phyloP scores from a whole-genome alignment of 1,140 invertebrate species.

The Listronotus oregonensis region DNA sequence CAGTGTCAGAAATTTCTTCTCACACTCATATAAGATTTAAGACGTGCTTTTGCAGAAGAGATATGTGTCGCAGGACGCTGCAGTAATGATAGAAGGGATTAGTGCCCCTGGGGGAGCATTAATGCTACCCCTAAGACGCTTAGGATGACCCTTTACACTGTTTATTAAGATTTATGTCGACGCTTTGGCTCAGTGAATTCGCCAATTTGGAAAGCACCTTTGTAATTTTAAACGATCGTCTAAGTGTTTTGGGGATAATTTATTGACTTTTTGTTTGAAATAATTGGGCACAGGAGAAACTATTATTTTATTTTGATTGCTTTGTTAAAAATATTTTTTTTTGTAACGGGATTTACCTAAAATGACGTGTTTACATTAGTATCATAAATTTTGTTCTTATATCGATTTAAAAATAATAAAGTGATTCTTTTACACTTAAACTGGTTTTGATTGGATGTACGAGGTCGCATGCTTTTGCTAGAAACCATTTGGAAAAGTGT shows the following conservation, averaged over 20 bases:
- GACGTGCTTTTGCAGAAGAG: conserved; percentile 12
- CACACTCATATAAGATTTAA: conserved; percentile 28
- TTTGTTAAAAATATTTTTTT: no score
- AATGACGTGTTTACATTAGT: no score
- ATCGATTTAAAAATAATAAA: no score
- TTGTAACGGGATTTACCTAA: no score
- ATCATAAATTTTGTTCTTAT: no score
- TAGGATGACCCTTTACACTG: conserved; percentile 45
- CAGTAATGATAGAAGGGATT: conserved; percentile 51
- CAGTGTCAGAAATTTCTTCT: not conserved
- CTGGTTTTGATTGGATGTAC: no score
- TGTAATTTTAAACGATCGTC: conserved; percentile 31
- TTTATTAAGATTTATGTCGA: conserved; percentile 49
- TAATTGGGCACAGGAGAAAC: not conserved
- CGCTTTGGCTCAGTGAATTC: conserved; percentile 38
- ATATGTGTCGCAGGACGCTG: conserved; percentile 31
- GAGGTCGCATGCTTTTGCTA: no score
- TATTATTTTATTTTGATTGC: no score
- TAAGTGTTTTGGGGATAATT: conserved; percentile 24
- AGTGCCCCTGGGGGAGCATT: conserved; percentile 43
- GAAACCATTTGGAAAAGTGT: no score
- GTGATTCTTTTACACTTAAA: no score
- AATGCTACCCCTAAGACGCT: conserved; percentile 48
- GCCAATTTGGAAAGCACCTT: conserved; percentile 32
- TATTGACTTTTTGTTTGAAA: conserved; percentile 10